A percentile compares a stretch with the other conserved stretches of the same genome.
Evolutionary conservation across 1,140 invertebrate species (phyloP).

Genomic region (Eufriesea mexicana): DNA sequence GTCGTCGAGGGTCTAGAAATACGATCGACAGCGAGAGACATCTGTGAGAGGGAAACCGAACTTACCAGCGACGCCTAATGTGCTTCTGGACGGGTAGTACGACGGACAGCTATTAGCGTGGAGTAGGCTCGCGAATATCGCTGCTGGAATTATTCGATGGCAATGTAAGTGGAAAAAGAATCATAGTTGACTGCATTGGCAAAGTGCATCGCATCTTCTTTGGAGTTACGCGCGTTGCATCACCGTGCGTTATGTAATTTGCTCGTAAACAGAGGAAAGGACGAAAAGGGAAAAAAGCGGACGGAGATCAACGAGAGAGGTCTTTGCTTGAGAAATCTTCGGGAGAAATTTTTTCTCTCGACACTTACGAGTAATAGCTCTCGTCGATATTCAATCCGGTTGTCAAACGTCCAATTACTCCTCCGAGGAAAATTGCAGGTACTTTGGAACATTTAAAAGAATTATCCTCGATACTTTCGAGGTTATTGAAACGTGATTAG

Average conservation of each 20-base stretch:
- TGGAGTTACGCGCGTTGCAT: constrained; percentile 36
- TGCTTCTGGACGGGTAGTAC: neutral
- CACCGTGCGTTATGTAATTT: constrained; percentile 45
- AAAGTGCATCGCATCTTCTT: constrained; percentile 26
- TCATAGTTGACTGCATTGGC: constrained; percentile 23
- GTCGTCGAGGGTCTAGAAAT: no score
- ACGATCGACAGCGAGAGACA: no score
- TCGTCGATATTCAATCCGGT: neutral
- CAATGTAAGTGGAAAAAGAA: neutral
- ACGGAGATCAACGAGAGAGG: neutral
- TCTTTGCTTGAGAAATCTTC: constrained; percentile 5
- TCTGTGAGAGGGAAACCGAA: no score
- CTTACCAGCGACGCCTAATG: neutral
- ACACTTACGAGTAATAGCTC: neutral
- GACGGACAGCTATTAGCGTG: neutral
- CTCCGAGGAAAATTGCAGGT: neutral
- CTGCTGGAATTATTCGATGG: neutral
- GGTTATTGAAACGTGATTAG: neutral
- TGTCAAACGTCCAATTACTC: neutral
- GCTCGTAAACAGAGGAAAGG: constrained; percentile 17
- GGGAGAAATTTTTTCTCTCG: neutral
- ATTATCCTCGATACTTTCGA: neutral
- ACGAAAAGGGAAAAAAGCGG: constrained; percentile 2
- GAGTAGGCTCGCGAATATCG: neutral
- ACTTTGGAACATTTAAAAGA: neutral